Percentiles rank a stretch among this genome's conserved stretches.
These are phyloP conservation scores for Odontomachus brunneus DNA, from an alignment of 1,140 invertebrate genomes.

Conservation along the genomic window DNA sequence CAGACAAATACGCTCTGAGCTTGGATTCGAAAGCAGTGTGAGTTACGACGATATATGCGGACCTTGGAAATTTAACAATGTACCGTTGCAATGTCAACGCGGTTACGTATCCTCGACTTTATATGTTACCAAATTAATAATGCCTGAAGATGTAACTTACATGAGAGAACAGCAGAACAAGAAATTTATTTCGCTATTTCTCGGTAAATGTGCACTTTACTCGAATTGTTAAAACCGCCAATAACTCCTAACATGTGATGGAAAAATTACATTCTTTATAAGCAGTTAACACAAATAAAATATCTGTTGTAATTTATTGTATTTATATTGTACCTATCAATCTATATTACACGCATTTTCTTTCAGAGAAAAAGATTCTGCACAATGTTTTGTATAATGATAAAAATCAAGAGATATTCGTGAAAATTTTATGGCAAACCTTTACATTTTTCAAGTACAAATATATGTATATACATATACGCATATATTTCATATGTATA, in stretches of 20 bases:
- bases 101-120: constrained; percentile 65
- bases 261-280: too few species aligned
- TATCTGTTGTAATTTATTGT: background rate
- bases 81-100: constrained; percentile 62
- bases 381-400: constrained; percentile 41
- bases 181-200: constrained; percentile 64
- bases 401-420: constrained; percentile 68
- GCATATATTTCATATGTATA: too few species aligned
- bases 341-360: background rate
- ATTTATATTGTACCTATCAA: background rate
- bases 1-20: constrained; percentile 36
- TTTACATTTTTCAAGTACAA: constrained; percentile 69
- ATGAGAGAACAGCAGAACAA: constrained; percentile 71
- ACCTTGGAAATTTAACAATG: constrained; percentile 69
- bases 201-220: constrained; percentile 67
- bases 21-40: constrained; percentile 68
- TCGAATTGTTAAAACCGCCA: constrained; percentile 25
- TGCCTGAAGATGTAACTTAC: constrained; percentile 64
- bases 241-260: constrained; percentile 4
- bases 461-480: constrained; percentile 22
- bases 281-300: background rate
- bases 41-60: constrained; percentile 76
- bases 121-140: constrained; percentile 75
- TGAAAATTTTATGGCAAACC: constrained; percentile 75
- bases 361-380: constrained; percentile 73